Evolutionary conservation across 1,140 invertebrate genomes (phyloP), one percentile per base, ranked within the genome.

Genomic region (Rhopalosiphum padi): DNA sequence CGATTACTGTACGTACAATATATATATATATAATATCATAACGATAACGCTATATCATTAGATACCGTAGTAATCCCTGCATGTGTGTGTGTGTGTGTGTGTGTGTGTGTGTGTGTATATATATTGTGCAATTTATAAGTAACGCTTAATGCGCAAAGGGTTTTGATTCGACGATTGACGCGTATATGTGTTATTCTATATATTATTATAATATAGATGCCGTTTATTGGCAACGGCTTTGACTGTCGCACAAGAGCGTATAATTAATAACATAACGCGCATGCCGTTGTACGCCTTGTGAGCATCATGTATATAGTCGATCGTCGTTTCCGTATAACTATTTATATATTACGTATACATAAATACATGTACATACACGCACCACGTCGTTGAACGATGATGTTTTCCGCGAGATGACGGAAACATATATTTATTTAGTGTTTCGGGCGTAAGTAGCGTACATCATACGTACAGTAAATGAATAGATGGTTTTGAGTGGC

Each of bases 171-270:
- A 18, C 60, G 60, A n/a, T 15, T n/a, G 60, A 77, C 60, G 30
- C n/a, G 18, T 77, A 77, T 77, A 77, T n/a, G 21, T 85, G 83
- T 85, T 85, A 25, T 25, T 37, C 37, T 3, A 41, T 3, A 41
- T 83, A 1, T n/a, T 83, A 1, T n/a, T n/a, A 25, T 25, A 41
- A 85, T 41, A 85, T 41, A 85, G 41, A 85, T 43, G 22, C 35
- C 83, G 35, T 85, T 85, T 85, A 85, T 85, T 85, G 83, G 83
- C 83, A 85, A 85, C 41, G 41, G 37, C 41, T 41, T 85, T 85
- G 83, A 85, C 41, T 25, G 83, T 43, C 37, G 83, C 83, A 25
- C 83, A 23, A 43, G 83, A 85, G 41, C 37, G 23, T 85, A 85
- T 77, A 77, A 77, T 77, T 77, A 77, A 85, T 85, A 83, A 83